Conservation (phyloP, 1,140 invertebrate species). For the Calycopis cecrops region DNA sequence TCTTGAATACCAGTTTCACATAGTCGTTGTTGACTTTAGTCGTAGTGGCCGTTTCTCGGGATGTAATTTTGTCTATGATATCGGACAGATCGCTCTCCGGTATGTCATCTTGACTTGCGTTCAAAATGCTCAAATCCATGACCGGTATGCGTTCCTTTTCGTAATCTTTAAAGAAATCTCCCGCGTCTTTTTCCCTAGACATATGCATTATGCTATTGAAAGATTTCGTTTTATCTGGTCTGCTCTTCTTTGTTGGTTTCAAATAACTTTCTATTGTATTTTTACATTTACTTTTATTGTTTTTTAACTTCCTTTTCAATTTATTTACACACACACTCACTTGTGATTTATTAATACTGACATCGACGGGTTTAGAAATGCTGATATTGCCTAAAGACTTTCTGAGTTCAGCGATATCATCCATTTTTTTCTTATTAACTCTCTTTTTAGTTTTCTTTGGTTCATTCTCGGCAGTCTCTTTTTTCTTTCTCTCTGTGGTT, state of each 20-base stretch:
- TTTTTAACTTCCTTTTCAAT: conserved; percentile 48
- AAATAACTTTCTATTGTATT: conserved; percentile 57
- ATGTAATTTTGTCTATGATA: conserved; percentile 77
- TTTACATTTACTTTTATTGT: conserved; percentile 39
- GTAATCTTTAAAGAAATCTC: conserved; percentile 17
- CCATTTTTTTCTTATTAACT: conserved; percentile 47
- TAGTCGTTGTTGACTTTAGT: conserved; percentile 50
- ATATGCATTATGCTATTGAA: conserved; percentile 39
- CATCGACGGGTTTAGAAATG: conserved; percentile 37
- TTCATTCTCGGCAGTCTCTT: conserved; percentile 31
- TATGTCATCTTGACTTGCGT: conserved; percentile 68
- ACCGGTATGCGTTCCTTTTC: conserved; percentile 31
- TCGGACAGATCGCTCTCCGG: conserved; percentile 75
- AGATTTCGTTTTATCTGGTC: conserved; percentile 29
- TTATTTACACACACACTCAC: conserved; percentile 54
- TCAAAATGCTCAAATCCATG: conserved; percentile 34
- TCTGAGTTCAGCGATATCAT: conserved; percentile 31
- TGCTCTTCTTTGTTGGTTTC: conserved; percentile 40
- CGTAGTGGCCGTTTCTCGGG: conserved; percentile 47
- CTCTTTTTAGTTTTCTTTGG: conserved; percentile 67
- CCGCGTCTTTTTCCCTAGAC: conserved; percentile 24
- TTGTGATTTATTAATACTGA: conserved; percentile 41
- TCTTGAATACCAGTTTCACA: conserved; percentile 57
- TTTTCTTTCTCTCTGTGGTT: conserved; percentile 57
- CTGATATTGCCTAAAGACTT: conserved; percentile 48